Base-by-base conservation (phyloP, 2,888 invertebrate species). In the Cryptophagus acutangulus region DNA sequence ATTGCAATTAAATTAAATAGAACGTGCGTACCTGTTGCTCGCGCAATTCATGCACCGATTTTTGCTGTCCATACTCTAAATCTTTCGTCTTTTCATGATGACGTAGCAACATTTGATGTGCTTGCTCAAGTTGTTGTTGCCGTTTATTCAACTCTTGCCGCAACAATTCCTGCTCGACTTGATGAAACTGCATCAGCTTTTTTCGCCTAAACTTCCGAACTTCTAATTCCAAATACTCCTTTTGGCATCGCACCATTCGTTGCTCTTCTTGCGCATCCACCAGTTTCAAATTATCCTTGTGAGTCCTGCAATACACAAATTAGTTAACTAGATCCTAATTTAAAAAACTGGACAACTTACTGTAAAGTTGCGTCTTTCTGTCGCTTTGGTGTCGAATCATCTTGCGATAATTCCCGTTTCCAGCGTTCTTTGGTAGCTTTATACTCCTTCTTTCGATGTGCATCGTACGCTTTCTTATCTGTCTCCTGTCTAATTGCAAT, bases 11-110 rank as follows among this genome's bases (percentile, higher is more conserved):
- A n/a, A n/a, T n/a, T n/a, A n/a, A n/a, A n/a, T n/a, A n/a, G n/a
- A n/a, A n/a, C n/a, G 12, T 15, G n/a, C 16, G 9, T 31, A 87
- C 81, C 71, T 90, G 90, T 56, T 89, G 88, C 65, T 85, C 92
- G 66, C 92, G 79, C 46, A 94, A 76, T 55, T 87, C 84, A 68
- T 97, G 97, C 48, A 96, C 90, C 48, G 91, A 90, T 62, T 90
- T 86, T 71, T 96, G 90, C 66, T 99, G 97, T 55, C 89, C 78
- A 70, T 93, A 91, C 69, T 99, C 97, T 53, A 96, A 73, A 64
- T 96, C 94, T 69, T 93, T 90, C 33, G 96, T 95, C 69, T 91
- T 89, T 66, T 96, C 95, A 72, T 99, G 97, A 70, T 99, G 97
- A 52, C 93, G 81, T 51, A 95, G 71, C 51, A 97, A 74, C 87